phyloP scores from a whole-genome alignment of 2,797 vertebrate genomes.

The Cossypha caffra region DNA sequence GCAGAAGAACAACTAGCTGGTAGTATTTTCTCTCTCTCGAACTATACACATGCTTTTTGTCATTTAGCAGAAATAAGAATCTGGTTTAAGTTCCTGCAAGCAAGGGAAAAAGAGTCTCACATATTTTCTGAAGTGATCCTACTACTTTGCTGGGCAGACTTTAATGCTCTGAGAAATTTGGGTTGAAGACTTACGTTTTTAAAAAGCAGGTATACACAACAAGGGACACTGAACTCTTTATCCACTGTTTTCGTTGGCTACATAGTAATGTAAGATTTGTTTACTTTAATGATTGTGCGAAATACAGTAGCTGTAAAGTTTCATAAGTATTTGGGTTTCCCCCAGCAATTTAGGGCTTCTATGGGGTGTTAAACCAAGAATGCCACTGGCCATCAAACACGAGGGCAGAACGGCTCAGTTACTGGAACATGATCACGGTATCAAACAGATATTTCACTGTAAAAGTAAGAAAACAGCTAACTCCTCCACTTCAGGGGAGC shows the following conservation, averaged over 20 bases:
- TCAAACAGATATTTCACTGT: slow-evolving; percentile 76
- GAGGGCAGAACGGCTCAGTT: slow-evolving; percentile 49
- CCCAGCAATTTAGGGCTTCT: slow-evolving; percentile 72
- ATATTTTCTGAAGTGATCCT: slow-evolving; percentile 62
- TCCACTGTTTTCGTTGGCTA: slow-evolving; percentile 70
- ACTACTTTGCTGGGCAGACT: slow-evolving; percentile 30
- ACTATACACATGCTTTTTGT: slow-evolving; percentile 40
- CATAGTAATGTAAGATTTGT: slow-evolving; percentile 68
- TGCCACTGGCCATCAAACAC: slow-evolving; percentile 69
- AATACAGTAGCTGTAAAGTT: slow-evolving; percentile 78
- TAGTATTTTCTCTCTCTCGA: background rate
- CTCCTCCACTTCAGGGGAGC: slow-evolving; percentile 77
- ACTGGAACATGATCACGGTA: slow-evolving; percentile 56
- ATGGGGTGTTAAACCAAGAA: slow-evolving; percentile 78
- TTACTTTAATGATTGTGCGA: slow-evolving; percentile 76
- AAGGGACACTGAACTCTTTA: slow-evolving; percentile 77
- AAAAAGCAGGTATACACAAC: slow-evolving; percentile 65
- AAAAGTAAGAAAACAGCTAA: slow-evolving; percentile 73
- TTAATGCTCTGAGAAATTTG: slow-evolving; percentile 22
- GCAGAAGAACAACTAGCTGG: slow-evolving; percentile 22
- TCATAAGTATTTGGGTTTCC: slow-evolving; percentile 73
- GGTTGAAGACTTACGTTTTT: slow-evolving; percentile 47
- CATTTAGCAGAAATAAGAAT: slow-evolving; percentile 28
- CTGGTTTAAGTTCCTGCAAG: slow-evolving; percentile 37
- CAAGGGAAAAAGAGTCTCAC: slow-evolving; percentile 18